phyloP scores from a whole-genome alignment of 2,113 vertebrate species.

The Erpornis zantholeuca region DNA sequence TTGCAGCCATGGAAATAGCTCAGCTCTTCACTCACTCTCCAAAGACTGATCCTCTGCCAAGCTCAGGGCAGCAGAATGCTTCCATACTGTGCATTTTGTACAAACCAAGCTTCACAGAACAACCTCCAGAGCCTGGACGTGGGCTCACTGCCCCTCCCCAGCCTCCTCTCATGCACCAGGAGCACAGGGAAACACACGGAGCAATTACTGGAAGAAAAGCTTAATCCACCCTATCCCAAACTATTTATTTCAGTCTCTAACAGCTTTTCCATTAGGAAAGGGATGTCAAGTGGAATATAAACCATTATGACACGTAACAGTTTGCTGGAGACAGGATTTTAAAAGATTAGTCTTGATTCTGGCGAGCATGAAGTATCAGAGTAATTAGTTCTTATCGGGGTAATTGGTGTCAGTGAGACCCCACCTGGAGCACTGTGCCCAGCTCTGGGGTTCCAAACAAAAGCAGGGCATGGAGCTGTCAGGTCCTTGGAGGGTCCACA shows the following conservation, averaged over 20 bases:
- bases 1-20: not conserved
- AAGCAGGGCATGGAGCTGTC: not conserved
- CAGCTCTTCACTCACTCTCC: not conserved
- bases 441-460: not conserved
- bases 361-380: not conserved
- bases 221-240: not conserved
- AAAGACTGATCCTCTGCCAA: not conserved
- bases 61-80: not conserved
- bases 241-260: not conserved
- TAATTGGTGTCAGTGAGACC: not conserved
- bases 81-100: not conserved
- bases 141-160: not conserved
- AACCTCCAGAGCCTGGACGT: not conserved
- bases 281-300: not conserved
- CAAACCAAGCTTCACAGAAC: not conserved
- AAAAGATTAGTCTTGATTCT: not conserved
- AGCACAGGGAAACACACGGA: not conserved
- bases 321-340: not conserved
- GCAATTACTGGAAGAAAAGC: not conserved
- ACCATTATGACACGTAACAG: not conserved
- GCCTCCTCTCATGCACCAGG: not conserved
- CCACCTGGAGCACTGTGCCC: not conserved
- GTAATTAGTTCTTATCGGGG: accelerated
- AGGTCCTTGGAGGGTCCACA: not conserved
- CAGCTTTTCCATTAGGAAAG: not conserved